Evolutionary conservation across 2,113 vertebrate species (phyloP).

Genomic region (Ellobius talpinus): DNA sequence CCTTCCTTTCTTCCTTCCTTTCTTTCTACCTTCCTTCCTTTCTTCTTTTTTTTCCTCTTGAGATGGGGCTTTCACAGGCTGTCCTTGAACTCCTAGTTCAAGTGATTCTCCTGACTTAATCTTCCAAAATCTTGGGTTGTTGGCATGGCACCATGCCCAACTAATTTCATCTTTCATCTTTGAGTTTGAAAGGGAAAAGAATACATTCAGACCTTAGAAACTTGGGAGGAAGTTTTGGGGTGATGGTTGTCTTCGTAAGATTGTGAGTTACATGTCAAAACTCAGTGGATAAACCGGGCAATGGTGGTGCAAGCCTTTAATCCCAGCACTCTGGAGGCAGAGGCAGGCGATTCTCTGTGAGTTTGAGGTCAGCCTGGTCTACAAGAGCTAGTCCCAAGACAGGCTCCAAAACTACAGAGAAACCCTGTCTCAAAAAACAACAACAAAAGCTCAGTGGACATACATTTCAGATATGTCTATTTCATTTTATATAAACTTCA

Average conservation of each 20-base stretch:
- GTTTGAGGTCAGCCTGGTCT: no score
- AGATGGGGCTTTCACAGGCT: not conserved
- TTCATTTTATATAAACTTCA: slow-evolving; percentile 50
- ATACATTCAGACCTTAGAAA: slow-evolving; percentile 39
- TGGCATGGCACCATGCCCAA: not conserved
- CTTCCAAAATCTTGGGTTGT: not conserved
- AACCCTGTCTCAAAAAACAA: no score
- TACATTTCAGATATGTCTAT: not conserved
- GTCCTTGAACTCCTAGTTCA: not conserved
- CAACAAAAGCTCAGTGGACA: slow-evolving; percentile 22
- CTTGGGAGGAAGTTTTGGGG: not conserved
- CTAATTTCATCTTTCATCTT: not conserved
- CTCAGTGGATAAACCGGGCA: not conserved
- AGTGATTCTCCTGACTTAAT: not conserved
- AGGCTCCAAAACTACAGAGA: no score
- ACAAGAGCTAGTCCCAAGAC: no score
- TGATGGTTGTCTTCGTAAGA: not conserved
- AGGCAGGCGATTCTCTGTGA: no score
- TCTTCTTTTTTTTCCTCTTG: not conserved
- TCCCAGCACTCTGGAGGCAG: no score
- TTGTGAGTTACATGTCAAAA: slow-evolving; percentile 3
- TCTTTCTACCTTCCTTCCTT: not conserved
- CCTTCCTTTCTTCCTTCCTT: no score
- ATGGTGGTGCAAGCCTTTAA: no score
- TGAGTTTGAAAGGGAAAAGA: slow-evolving; percentile 39